phyloP scores from a whole-genome alignment of 2,888 invertebrate species.

The Branchellion lobata region DNA sequence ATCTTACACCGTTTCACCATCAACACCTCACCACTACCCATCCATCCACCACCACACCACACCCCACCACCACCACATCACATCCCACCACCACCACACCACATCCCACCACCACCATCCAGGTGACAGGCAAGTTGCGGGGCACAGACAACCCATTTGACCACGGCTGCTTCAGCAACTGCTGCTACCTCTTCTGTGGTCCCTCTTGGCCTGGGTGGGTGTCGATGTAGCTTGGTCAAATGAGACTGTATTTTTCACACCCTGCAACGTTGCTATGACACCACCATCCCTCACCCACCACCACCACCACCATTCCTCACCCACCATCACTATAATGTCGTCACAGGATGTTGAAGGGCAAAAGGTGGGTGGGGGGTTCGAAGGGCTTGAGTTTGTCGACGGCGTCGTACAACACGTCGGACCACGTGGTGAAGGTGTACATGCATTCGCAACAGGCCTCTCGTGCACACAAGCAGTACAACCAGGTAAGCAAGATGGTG shows the following conservation, averaged over 20 bases:
- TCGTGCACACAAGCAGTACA: slow-evolving; percentile 51
- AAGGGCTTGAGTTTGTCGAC: slow-evolving; percentile 56
- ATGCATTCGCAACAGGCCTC: slow-evolving; percentile 56
- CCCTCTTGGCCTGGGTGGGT: slow-evolving; percentile 51
- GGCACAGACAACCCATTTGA: slow-evolving; percentile 98
- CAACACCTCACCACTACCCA: too few relatives aligned
- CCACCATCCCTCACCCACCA: slow-evolving; percentile 3
- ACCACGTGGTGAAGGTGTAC: slow-evolving; percentile 61
- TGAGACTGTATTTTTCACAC: too few relatives aligned
- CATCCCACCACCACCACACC: neutral
- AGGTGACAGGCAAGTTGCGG: slow-evolving; percentile 96
- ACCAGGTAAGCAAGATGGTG: slow-evolving; percentile 47
- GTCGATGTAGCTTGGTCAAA: neutral
- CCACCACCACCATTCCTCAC: neutral
- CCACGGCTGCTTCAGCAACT: slow-evolving; percentile 89
- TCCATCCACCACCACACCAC: too few relatives aligned
- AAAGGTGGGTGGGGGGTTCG: slow-evolving; percentile 29
- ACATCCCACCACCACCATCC: slow-evolving; percentile 45
- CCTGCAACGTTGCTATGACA: too few relatives aligned
- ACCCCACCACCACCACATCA: too few relatives aligned
- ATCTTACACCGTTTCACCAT: too few relatives aligned
- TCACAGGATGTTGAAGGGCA: slow-evolving; percentile 7
- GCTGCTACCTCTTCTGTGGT: slow-evolving; percentile 90
- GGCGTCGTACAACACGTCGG: slow-evolving; percentile 57
- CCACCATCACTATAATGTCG: neutral